A percentile compares a stretch with the other conserved stretches of the same genome.
Conservation (phyloP, 2,888 invertebrate genomes). For the Aspidiotus destructor region DNA sequence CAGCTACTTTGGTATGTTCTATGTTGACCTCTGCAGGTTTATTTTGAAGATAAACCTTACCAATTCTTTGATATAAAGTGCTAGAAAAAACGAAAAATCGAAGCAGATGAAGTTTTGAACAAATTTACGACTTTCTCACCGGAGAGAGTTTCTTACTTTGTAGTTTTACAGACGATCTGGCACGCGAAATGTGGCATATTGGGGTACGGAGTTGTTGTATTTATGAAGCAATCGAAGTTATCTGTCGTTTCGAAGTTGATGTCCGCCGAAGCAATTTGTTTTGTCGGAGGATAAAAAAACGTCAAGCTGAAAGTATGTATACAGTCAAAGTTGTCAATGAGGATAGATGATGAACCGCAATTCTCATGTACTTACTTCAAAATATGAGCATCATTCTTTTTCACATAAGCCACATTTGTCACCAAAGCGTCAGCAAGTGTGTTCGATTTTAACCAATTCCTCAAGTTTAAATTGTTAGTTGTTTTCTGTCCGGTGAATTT, state of each 20-base stretch:
- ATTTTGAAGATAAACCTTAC: conserved; percentile 15
- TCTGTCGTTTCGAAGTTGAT: conserved; percentile 34
- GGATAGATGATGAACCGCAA: not conserved
- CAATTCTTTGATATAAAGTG: conserved; percentile 15
- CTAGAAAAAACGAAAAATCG: conserved; percentile 6
- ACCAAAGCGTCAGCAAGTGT: conserved; percentile 17
- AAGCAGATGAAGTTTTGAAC: too few species aligned
- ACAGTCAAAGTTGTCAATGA: too few species aligned
- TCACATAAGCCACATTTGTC: conserved; percentile 18
- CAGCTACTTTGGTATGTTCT: conserved; percentile 15
- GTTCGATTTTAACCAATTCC: conserved; percentile 23
- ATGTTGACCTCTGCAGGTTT: conserved; percentile 28
- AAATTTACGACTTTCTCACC: not conserved
- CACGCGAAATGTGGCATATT: conserved; percentile 31
- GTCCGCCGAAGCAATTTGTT: conserved; percentile 26
- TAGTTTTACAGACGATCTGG: conserved; percentile 29
- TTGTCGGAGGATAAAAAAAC: conserved; percentile 32
- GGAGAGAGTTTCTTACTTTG: conserved; percentile 22
- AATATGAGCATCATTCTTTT: conserved; percentile 10
- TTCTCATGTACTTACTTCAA: conserved; percentile 4
- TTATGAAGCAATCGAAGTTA: conserved; percentile 33
- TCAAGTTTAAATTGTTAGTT: not conserved
- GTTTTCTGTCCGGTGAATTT: conserved; percentile 23
- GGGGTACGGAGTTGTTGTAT: conserved; percentile 34
- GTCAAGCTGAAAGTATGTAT: conserved; percentile 29